Base-by-base conservation (phyloP, 1,140 invertebrate genomes). In the Cotesia chilonis region DNA sequence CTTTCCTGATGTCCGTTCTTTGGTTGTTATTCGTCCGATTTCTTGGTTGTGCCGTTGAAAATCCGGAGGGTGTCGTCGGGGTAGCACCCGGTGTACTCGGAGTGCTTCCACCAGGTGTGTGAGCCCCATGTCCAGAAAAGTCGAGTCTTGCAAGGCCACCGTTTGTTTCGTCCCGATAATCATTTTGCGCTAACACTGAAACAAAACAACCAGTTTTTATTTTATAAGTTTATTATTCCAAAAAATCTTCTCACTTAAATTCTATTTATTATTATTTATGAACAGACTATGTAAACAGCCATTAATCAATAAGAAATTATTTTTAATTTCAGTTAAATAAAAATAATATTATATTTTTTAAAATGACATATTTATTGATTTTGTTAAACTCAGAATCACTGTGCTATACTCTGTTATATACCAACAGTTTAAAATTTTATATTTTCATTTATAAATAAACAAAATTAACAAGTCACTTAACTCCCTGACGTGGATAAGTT, bases 181-280 rank as follows among this genome's bases (percentile, higher is more conserved):
- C 93, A 72, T 92, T 92, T 85, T 94, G 93, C 69, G 94, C 93
- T 93, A 93, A 95, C 84, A 94, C 94, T 95, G 89, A 78, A 81
- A 79, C 79, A 84, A 81, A 72, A 69, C 38, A 55, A 55, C 2
- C 7, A 51, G 55, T 73, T 65, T 14, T 38, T 14, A 41, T 64
- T 38, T 2, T 41, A 35, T 20, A 47, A 17, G 7, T 66, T 41
- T 52, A 41, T 66, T 38, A 3, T 17, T 52, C 2, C 20, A 6
- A 6, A 7, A 6, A 10, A 52, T 52, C 17, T 57, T 57, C 10
- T 20, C 38, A 47, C 41, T 47, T 6, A 47, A 47, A 47, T 47
- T 47, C 41, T 47, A 47, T 47, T 47, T 47, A 47, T 47, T 47
- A 47, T 47, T 47, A 47, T 47, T 47, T 47, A 47, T 47, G 41